phyloP scores from a whole-genome alignment of 1,140 invertebrate genomes.

The Berghia stephanieae region DNA sequence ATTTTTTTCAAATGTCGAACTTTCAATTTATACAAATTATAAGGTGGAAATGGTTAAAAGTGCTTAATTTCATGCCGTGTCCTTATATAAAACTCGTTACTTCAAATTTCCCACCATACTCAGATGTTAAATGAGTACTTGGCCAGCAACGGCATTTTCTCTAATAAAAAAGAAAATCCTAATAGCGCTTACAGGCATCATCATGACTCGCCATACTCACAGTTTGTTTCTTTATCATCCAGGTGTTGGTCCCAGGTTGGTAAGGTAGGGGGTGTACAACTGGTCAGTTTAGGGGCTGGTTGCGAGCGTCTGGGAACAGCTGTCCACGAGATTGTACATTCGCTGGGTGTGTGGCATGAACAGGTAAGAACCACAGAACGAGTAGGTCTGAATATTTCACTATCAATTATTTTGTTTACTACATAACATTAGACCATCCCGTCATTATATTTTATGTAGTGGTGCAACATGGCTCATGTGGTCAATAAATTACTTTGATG shows the following conservation, averaged over 20 bases:
- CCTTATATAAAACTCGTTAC: neutral
- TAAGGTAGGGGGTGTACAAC: constrained; percentile 76
- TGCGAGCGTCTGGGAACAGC: constrained; percentile 54
- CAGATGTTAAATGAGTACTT: too few species aligned
- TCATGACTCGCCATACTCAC: neutral
- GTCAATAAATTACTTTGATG: too few species aligned
- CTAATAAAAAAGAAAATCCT: too few species aligned
- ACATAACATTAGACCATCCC: too few species aligned
- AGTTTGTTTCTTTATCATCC: constrained; percentile 32
- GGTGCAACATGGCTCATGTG: too few species aligned
- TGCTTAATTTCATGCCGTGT: neutral
- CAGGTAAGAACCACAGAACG: constrained; percentile 47
- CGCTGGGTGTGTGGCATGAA: constrained; percentile 65
- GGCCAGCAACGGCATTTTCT: too few species aligned
- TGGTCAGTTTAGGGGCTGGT: constrained; percentile 71
- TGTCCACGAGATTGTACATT: constrained; percentile 57
- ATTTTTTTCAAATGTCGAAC: too few species aligned
- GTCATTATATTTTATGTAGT: too few species aligned
- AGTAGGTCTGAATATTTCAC: neutral
- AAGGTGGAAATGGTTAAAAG: neutral
- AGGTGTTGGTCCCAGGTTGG: constrained; percentile 87
- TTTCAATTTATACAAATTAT: too few species aligned
- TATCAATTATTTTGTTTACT: neutral
- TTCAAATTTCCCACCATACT: neutral
- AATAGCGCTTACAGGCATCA: neutral